Conservation (phyloP, 2,888 invertebrate species). For the Andrena flavipes region DNA sequence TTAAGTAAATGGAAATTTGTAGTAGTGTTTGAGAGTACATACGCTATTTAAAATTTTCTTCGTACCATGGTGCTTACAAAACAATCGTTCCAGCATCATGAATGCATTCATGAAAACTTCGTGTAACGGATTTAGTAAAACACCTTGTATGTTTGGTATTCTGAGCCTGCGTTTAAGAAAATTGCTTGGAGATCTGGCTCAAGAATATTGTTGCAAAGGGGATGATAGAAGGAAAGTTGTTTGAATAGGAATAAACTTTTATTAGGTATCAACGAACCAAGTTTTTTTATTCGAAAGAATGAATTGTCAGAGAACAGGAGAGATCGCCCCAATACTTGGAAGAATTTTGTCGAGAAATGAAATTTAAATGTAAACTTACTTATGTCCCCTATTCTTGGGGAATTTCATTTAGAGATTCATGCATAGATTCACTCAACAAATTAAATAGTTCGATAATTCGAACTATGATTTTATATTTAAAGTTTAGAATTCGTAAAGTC, state of each 20-base stretch:
- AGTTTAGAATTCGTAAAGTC: not conserved
- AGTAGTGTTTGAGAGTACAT: too few relatives aligned
- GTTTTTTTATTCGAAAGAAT: not conserved
- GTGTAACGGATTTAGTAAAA: too few relatives aligned
- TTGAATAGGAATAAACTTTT: constrained; percentile 9
- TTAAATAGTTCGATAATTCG: too few relatives aligned
- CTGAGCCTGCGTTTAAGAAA: constrained; percentile 4
- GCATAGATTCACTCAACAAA: too few relatives aligned
- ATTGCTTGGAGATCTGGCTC: not conserved
- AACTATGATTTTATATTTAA: too few relatives aligned
- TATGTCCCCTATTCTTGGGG: not conserved
- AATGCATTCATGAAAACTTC: too few relatives aligned
- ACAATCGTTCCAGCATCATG: too few relatives aligned
- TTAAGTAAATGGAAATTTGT: too few relatives aligned
- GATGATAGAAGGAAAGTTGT: constrained; percentile 7
- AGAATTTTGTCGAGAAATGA: not conserved
- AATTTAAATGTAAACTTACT: not conserved
- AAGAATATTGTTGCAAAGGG: constrained; percentile 22
- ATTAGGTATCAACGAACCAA: not conserved
- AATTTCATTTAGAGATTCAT: not conserved
- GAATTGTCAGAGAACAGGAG: not conserved
- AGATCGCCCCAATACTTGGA: not conserved
- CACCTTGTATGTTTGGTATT: constrained; percentile 21
- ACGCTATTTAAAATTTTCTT: too few relatives aligned
- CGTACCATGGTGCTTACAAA: too few relatives aligned